Base-by-base conservation (phyloP, 1,140 invertebrate genomes). In the Drosophila eugracilis region DNA sequence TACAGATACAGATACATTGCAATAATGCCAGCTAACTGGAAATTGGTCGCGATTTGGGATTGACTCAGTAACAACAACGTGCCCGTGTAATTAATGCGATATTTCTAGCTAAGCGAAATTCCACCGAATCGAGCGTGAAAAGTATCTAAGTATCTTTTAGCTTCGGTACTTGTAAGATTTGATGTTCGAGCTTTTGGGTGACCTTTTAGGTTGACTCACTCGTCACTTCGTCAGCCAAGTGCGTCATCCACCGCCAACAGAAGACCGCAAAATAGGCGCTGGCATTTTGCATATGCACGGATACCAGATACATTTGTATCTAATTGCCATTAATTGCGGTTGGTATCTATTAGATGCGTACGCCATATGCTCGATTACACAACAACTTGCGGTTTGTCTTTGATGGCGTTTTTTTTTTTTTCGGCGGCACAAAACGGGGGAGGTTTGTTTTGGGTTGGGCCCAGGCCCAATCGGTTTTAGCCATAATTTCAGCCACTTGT, bases 291-390 rank as follows among this genome's bases (percentile, higher is more conserved):
- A 77, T 57, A 65, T 41, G 14, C 52, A 58, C 57, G 49, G 81
- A 60, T 74, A 63, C 67, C 75, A 60, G 28, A 66, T 79, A 67
- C 53, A 62, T 71, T 65, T 60, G 45, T 78, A 72, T 63, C 54
- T 74, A 73, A 74, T 62, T 54, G 58, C 55, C 60, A 47, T 22
- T 65, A 65, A 65, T 65, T 65, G 60, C 60, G 60, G 60, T 47
- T 41, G 39, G 14, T 47, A 62, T 47, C 41, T 47, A 62, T 37
- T 47, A 37, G 47, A 62, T 73, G 71, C 71, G 69, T 74, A 30
- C 59, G 49, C 71, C 69, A 73, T 73, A 47, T 60, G 75, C 80
- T 79, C 72, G 70, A 60, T 84, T 74, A 74, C 58, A 62, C 69
- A 73, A 62, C 69, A 73, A 74, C 49, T 54, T 76, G 80, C 72